Evolutionary conservation across 2,113 vertebrate species (phyloP), one percentile per base, ranked within the genome.

Genomic region (Anser brachyrhynchus): DNA sequence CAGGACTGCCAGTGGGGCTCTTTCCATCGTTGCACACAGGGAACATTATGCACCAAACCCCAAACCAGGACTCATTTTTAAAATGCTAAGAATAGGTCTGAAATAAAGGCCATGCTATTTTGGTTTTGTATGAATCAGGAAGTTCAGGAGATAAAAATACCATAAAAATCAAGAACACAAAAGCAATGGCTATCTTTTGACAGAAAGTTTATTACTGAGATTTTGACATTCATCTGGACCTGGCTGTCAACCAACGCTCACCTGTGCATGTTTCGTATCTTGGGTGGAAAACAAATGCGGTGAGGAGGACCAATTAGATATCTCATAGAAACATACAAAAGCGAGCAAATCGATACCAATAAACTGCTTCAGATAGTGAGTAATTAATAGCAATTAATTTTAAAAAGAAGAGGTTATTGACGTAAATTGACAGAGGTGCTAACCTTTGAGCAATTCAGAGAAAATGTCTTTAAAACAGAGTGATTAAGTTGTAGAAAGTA

Each of bases 361-460:
- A 96, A 96, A 97, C 97, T 96, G 54, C 91, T 96, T 96, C 81
- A 69, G 84, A 90, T 93, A 94, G 94, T 91, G 96, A 97, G 96
- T 97, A 97, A 97, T 97, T 97, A 96, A 97, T 96, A 97, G 96
- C 93, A 97, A 97, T 97, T 96, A 97, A 97, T 97, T 97, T 97
- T 92, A 72, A 96, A 97, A 97, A 96, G 96, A 92, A 94, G 95
- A 86, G 61, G 49, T n/a, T 97, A 97, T 97, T 96, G 97, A 97
- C 94, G 74, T 96, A 87, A 92, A 91, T 96, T 93, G 97, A 96
- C 95, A 94, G 95, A 87, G 80, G 92, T 82, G 75, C 46, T 96
- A 95, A 97, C 96, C 96, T 97, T 95, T 91, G 93, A 95, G 93
- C 92, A 96, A 95, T 74, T 92, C 84, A 72, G 90, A 87, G 95